Base-by-base conservation (phyloP, 2,888 invertebrate genomes). In the Ormyrus thymus region DNA sequence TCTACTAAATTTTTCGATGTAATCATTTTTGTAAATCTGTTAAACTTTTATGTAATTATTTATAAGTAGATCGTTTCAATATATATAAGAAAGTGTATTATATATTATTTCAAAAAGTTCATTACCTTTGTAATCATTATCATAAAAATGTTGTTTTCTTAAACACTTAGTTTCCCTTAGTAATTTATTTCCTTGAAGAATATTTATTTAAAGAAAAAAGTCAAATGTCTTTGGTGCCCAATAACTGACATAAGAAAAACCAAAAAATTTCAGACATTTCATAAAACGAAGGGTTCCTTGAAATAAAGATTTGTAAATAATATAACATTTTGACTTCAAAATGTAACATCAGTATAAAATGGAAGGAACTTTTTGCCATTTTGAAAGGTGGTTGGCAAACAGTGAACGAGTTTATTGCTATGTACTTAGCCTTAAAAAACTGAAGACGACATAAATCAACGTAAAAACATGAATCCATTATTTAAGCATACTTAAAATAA, bases 11-110 rank as follows among this genome's bases (percentile, higher is more conserved):
- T 11, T 48, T 29, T 46, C 48, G 56, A 45, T 59, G 8, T 51
- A 58, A 15, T 70, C 53, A 45, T 64, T 6, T 70, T 48, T 56
- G 13, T 48, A 29, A 51, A 50, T 75, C 10, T 56, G 8, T 6
- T 7, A 46, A 56, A 46, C 9, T 13, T 53, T 45, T 10, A 64
- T 45, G 45, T 64, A 15, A 46, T 29, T 7, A 61, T n/a, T 43
- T 50, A 29, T 61, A 51, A 51, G 43, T 59, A 51, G 13, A 66
- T 8, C 10, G 51, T 66, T 66, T 66, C 58, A 53, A 46, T 64
- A 73, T 64, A 73, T 75, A 70, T 59, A 64, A 75, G 70, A 45
- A 75, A 75, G 71, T 79, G 75, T 71, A 75, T 79, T 75, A 75
- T 75, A 29, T 29, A 29, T 75, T 50, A 15, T 53, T 72, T 76